Percentiles rank a stretch among this genome's conserved stretches.
These are phyloP conservation scores for Lasioglossum malachurum DNA, from an alignment of 2,888 invertebrate species.

Conservation along the genomic window DNA sequence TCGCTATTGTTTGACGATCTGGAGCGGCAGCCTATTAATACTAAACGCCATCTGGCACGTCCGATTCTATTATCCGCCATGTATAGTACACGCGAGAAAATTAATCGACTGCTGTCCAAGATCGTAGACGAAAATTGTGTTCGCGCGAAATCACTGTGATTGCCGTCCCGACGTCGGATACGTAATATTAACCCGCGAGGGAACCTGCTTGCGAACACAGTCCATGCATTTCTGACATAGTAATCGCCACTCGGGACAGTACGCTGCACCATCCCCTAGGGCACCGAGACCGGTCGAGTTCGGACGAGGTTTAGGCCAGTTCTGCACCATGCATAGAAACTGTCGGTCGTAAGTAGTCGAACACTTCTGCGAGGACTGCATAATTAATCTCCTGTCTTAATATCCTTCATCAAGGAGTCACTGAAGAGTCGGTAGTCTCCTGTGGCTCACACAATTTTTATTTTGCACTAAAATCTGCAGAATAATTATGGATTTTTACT, in stretches of 20 bases:
- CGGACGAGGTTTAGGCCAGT: constrained; percentile 49
- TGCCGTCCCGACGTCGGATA: constrained; percentile 24
- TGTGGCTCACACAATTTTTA: no score
- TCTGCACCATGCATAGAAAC: constrained; percentile 15
- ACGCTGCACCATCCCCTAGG: constrained; percentile 32
- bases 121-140: constrained; percentile 25
- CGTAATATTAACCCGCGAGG: constrained; percentile 21
- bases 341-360: neutral
- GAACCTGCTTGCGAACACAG: constrained; percentile 45
- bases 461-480: no score
- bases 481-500: no score
- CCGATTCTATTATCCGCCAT: neutral
- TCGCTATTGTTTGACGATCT: neutral
- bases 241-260: constrained; percentile 44
- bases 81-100: neutral
- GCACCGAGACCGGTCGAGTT: constrained; percentile 41
- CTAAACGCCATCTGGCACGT: neutral
- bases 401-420: neutral
- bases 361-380: neutral
- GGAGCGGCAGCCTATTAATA: neutral
- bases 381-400: neutral
- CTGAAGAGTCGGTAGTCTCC: no score
- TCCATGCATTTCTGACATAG: constrained; percentile 54
- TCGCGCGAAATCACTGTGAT: constrained; percentile 34
- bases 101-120: constrained; percentile 22